Percentiles rank a stretch among this genome's conserved stretches.
Evolutionary conservation across 2,113 vertebrate species (phyloP).

Genomic region (Chrysochloris asiatica): DNA sequence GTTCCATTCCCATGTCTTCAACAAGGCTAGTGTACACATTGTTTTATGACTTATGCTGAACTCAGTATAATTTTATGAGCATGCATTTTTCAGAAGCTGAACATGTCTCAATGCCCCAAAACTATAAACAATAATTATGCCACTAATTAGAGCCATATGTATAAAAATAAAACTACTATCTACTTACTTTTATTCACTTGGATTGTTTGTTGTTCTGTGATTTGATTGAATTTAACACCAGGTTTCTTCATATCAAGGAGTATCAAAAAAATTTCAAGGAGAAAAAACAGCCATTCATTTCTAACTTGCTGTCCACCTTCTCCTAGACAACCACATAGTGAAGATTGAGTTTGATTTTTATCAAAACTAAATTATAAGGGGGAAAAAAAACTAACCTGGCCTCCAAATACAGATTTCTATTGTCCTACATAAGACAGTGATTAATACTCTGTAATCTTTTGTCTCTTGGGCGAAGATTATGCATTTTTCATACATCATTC

Average conservation of each 20-base stretch:
- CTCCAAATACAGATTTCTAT: background rate
- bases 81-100: background rate
- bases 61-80: background rate
- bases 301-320: background rate
- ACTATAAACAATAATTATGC: no score
- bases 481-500: background rate
- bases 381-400: background rate
- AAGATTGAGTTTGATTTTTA: background rate
- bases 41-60: no score
- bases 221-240: rapidly evolving
- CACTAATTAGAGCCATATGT: background rate
- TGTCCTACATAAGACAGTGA: background rate
- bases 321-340: no score
- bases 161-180: background rate
- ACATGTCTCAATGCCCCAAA: background rate
- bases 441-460: background rate
- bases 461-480: background rate
- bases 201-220: background rate
- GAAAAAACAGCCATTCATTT: background rate
- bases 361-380: background rate
- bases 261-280: background rate
- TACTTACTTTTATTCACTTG: background rate
- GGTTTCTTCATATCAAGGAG: rapidly evolving
- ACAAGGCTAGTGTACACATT: background rate
- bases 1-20: background rate